phyloP scores from a whole-genome alignment of 2,797 vertebrate genomes.

The Xenentodon cancila region DNA sequence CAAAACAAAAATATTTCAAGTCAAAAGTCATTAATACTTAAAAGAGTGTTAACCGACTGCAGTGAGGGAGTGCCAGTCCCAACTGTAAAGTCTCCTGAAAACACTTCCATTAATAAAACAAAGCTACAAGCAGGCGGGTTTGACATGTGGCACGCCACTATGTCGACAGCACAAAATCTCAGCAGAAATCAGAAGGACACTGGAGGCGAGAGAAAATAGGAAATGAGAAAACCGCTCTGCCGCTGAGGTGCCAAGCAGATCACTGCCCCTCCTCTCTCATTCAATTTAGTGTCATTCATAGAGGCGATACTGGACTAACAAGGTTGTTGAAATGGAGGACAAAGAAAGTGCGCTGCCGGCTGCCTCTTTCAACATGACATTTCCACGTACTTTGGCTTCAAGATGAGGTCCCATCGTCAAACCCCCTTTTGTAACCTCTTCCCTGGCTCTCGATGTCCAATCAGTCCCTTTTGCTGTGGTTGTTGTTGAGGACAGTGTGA shows the following conservation, averaged over 20 bases:
- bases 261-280: constrained; percentile 21
- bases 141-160: constrained; percentile 22
- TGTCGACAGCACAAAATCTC: constrained; percentile 42
- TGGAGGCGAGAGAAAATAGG: not conserved
- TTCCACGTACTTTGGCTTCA: constrained; percentile 57
- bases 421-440: not conserved
- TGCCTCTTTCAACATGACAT: constrained; percentile 11
- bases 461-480: constrained; percentile 89
- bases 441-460: constrained; percentile 5
- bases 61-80: constrained; percentile 10
- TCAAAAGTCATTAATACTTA: constrained; percentile 26
- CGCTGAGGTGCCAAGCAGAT: constrained; percentile 40
- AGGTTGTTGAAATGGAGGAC: constrained; percentile 23
- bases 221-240: constrained; percentile 27
- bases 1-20: constrained; percentile 33
- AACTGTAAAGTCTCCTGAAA: constrained; percentile 31
- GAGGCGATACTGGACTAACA: constrained; percentile 6
- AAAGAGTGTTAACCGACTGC: constrained; percentile 35
- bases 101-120: constrained; percentile 38
- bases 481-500: constrained; percentile 87
- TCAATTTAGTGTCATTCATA: constrained; percentile 46
- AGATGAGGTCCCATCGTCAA: constrained; percentile 15
- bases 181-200: constrained; percentile 16
- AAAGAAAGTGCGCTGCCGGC: constrained; percentile 25
- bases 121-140: constrained; percentile 50